phyloP scores from a whole-genome alignment of 2,113 vertebrate species.

The Notechis scutatus region DNA sequence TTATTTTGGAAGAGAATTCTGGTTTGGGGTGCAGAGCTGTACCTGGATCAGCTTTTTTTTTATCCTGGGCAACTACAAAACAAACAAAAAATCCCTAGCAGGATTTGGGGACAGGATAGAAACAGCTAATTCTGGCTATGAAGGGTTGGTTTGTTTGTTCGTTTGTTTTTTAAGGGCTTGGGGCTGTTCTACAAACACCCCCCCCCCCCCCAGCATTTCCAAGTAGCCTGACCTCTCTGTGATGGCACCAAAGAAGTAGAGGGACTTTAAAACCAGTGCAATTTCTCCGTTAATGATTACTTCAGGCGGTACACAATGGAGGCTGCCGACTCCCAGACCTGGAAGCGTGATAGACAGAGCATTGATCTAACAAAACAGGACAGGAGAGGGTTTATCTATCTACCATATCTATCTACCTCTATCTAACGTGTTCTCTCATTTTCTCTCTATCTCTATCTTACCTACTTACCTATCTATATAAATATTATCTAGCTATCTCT shows the following conservation, averaged over 20 bases:
- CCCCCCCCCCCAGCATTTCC: not conserved
- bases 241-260: not conserved
- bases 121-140: not conserved
- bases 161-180: no score
- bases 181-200: no score
- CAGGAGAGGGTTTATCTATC: not conserved
- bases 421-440: no score
- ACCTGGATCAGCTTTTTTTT: not conserved
- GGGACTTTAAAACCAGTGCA: constrained; percentile 1
- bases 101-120: not conserved
- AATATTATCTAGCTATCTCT: no score
- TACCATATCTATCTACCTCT: no score
- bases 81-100: constrained; percentile 16
- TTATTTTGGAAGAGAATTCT: not conserved
- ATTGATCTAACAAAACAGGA: constrained; percentile 21
- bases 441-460: no score
- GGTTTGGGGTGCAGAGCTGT: not conserved
- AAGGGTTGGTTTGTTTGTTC: no score
- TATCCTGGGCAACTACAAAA: not conserved
- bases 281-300: constrained; percentile 59
- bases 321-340: constrained; percentile 40
- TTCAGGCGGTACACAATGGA: constrained; percentile 13
- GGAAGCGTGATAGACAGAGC: constrained; percentile 28
- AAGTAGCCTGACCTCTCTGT: not conserved
- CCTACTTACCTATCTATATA: no score